Evolutionary conservation across 2,113 vertebrate species (phyloP).

Genomic region (Toxostoma redivivum): DNA sequence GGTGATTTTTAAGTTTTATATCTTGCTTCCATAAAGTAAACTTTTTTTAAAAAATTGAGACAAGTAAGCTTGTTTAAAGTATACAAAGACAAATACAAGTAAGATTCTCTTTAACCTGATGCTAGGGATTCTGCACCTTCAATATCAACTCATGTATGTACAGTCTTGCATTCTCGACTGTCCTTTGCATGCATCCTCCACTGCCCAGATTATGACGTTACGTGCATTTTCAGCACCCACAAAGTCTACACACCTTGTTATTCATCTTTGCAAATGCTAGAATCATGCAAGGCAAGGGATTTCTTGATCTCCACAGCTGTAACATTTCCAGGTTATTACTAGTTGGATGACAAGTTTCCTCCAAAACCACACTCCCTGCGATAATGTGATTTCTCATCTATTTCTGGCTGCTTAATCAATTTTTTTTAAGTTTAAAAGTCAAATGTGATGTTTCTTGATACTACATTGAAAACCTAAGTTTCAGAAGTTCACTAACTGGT

Average conservation of each 20-base stretch:
- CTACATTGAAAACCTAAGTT: background rate
- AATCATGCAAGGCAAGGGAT: background rate
- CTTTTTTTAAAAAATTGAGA: background rate
- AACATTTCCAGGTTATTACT: background rate
- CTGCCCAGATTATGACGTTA: background rate
- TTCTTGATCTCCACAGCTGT: background rate
- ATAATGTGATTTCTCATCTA: background rate
- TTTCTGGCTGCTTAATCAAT: background rate
- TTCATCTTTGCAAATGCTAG: background rate
- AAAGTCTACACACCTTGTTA: background rate
- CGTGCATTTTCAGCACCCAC: background rate
- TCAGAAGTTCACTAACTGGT: background rate
- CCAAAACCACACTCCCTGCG: fast-evolving
- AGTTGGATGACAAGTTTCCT: background rate
- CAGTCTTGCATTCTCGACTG: background rate
- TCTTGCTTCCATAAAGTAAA: background rate
- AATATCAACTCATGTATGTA: background rate
- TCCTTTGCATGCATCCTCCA: background rate
- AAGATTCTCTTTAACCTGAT: background rate
- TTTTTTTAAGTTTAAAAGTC: background rate
- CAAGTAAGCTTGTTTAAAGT: background rate
- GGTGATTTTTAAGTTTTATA: conserved; percentile 70
- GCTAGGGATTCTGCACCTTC: background rate
- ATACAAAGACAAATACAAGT: background rate
- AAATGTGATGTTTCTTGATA: background rate